Base-by-base conservation (phyloP, 2,113 vertebrate species). In the Prinia subflava region DNA sequence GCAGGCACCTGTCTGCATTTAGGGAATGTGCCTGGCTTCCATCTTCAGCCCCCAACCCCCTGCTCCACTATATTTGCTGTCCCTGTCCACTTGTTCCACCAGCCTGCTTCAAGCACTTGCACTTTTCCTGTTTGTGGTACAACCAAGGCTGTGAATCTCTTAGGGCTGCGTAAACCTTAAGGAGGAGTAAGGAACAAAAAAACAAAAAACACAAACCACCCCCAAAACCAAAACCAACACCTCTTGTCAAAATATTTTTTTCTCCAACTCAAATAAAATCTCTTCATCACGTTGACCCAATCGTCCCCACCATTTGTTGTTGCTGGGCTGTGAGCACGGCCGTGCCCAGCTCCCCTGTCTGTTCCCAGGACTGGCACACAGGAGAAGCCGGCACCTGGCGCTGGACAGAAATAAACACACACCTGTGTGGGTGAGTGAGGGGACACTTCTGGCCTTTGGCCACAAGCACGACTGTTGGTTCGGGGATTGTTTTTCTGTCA, bases 271-370 rank as follows among this genome's bases (percentile, higher is more conserved):
- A 62, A 70, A 44, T 7, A 63, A 52, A 70, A 53, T 18, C 13
- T 15, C 20, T 83, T 27, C 19, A 21, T 47, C 11, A 2, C 0
- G 0, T 6, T 53, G 47, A 27, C 22, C 31, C 13, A 33, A 0
- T 44, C 33, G 5, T 39, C 67, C 27, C 12, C 3, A 21, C 5
- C 3, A 5, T 6, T 17, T 19, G 14, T 3, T 47, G 55, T 15
- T 53, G 42, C 56, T 50, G 39, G n/a, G 47, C 24, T 37, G 3
- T 15, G 78, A n/a, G 10, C 42, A 4, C 21, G 56, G 73, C 59
- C 10, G 6, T 56, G 63, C 69, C 55, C 30, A 4, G 21, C 41
- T 42, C 11, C 20, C 28, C 10, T 4, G 3, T 25, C 25, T 1
- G 3, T 30, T 59, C 33, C 60, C 20, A 7, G 4, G 44, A 24